Conservation (phyloP, 2,113 vertebrate genomes). For the Erpornis zantholeuca region DNA sequence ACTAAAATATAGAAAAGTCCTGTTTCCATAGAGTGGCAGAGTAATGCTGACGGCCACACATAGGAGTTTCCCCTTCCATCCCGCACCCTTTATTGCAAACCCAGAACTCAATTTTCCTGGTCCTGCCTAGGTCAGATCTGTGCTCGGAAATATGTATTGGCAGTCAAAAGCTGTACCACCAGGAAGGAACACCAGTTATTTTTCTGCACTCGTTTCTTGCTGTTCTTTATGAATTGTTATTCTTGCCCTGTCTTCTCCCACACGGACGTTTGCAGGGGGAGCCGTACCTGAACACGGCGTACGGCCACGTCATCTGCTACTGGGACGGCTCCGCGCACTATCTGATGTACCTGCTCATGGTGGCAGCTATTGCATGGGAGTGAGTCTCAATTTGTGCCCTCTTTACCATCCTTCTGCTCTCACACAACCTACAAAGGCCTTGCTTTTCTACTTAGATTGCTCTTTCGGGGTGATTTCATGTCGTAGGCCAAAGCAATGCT, state of each 20-base stretch:
- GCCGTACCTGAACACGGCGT: slow-evolving; percentile 88
- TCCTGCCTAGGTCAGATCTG: not conserved
- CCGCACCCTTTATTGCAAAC: not conserved
- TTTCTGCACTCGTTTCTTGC: not conserved
- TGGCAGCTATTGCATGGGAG: slow-evolving; percentile 95
- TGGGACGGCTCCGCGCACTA: slow-evolving; percentile 96
- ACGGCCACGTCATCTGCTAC: slow-evolving; percentile 92
- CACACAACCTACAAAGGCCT: not conserved
- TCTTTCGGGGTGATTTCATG: not conserved
- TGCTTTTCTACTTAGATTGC: not conserved
- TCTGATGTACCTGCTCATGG: slow-evolving; percentile 94
- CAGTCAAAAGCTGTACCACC: not conserved
- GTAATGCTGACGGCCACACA: not conserved
- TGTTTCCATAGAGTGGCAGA: not conserved
- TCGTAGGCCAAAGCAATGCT: not conserved
- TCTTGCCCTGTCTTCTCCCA: not conserved
- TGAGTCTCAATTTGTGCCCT: slow-evolving; percentile 59
- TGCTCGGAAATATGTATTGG: not conserved
- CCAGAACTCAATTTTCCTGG: not conserved
- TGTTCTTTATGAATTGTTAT: not conserved
- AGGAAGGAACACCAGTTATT: not conserved
- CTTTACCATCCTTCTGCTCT: not conserved
- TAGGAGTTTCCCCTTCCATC: not conserved
- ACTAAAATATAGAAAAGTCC: not conserved
- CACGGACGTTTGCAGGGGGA: slow-evolving; percentile 74